These are phyloP conservation scores for Pegea sp. DNA, from an alignment of 23 tunicate species.

Conservation along the genomic window DNA sequence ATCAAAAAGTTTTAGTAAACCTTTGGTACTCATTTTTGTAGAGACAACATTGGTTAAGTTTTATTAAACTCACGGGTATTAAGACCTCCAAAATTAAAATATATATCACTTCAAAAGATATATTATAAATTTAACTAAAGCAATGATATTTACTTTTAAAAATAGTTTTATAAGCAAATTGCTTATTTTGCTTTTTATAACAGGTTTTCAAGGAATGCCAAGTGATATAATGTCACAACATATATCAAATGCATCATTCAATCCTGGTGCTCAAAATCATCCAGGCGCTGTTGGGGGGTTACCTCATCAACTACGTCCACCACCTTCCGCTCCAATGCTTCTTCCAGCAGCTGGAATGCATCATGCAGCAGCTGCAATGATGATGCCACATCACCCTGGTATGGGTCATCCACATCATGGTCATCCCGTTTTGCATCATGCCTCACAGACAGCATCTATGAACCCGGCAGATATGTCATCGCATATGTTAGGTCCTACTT, in stretches of 20 bases:
- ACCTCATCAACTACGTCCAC: conserved; percentile 62
- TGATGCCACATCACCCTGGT: conserved; percentile 87
- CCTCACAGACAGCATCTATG: conserved; percentile 35
- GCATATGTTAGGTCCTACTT: conserved; percentile 77
- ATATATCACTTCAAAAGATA: no score
- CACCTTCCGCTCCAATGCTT: conserved; percentile 60
- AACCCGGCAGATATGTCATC: conserved; percentile 67
- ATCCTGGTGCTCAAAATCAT: conserved; percentile 41
- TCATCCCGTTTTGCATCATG: conserved; percentile 47
- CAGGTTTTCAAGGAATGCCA: conserved; percentile 1
- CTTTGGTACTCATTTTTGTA: no score
- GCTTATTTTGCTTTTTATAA: no score
- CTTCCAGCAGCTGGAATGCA: conserved; percentile 21
- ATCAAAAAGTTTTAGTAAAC: no score
- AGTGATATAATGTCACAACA: not conserved
- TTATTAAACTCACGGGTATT: no score
- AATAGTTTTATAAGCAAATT: no score
- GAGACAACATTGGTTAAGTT: no score
- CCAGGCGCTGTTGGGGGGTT: conserved; percentile 41
- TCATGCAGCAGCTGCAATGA: conserved; percentile 79
- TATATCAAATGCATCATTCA: no score
- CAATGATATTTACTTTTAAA: no score
- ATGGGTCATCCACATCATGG: conserved; percentile 48
- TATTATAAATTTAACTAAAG: no score
- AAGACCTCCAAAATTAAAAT: no score